Conservation (phyloP, 2,113 vertebrate species). For the Coptodon bakossiorum region DNA sequence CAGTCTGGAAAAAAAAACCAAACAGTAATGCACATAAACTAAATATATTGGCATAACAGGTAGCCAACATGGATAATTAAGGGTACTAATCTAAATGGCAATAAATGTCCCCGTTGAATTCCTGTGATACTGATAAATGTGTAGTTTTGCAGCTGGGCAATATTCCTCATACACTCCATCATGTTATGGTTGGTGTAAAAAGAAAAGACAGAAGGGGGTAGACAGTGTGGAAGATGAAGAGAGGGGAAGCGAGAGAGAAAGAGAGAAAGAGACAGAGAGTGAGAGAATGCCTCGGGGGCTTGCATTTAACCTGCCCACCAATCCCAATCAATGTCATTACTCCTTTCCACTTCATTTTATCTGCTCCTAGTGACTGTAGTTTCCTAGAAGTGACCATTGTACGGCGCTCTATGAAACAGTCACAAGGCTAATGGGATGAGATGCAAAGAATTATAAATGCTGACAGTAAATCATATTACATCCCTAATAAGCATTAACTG, state of each 20-base stretch:
- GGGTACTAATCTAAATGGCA: conserved; percentile 35
- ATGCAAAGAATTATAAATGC: conserved; percentile 99
- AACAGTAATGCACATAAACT: neutral
- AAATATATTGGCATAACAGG: conserved; percentile 25
- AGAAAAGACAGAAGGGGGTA: conserved; percentile 2
- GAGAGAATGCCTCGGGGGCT: conserved; percentile 56
- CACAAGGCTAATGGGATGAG: conserved; percentile 98
- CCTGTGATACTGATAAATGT: conserved; percentile 47
- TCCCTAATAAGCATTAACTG: conserved; percentile 99
- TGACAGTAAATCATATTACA: conserved; percentile 99
- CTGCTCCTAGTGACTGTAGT: conserved; percentile 52
- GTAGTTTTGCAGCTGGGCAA: conserved; percentile 17
- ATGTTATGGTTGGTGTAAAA: conserved; percentile 19
- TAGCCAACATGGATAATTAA: conserved; percentile 18
- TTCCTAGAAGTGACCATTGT: conserved; percentile 93
- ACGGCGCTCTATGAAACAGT: conserved; percentile 90
- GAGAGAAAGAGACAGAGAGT: conserved; percentile 19
- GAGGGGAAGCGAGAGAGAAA: conserved; percentile 13
- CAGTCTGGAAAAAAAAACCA: neutral
- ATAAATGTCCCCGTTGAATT: conserved; percentile 29
- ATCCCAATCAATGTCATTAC: conserved; percentile 88
- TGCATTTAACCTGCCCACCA: conserved; percentile 80
- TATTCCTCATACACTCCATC: conserved; percentile 25
- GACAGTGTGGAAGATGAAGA: conserved; percentile 1
- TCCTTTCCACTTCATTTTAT: conserved; percentile 84